These are phyloP conservation scores for Campylomormyrus tamandua DNA, from an alignment of 2,113 vertebrate genomes.

Conservation along the genomic window DNA sequence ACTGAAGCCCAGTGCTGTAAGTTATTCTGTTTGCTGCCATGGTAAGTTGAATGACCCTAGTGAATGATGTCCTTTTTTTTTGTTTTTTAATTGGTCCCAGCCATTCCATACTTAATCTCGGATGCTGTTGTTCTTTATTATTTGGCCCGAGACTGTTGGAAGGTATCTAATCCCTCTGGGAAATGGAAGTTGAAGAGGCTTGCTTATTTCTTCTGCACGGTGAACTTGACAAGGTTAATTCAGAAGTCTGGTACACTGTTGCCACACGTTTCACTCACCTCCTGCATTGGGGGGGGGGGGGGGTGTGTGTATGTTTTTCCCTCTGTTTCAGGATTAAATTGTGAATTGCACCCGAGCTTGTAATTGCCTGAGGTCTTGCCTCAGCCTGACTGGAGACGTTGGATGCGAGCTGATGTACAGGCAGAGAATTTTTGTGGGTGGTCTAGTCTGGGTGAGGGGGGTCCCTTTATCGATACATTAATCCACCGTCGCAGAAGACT, in stretches of 20 bases:
- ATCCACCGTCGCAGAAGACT: neutral
- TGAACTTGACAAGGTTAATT: slow-evolving; percentile 46
- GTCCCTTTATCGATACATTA: neutral
- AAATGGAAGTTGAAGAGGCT: slow-evolving; percentile 42
- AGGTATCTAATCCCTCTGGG: slow-evolving; percentile 38
- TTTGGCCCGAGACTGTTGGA: slow-evolving; percentile 30
- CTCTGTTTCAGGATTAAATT: slow-evolving; percentile 1
- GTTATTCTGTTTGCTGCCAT: slow-evolving; percentile 10
- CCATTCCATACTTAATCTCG: slow-evolving; percentile 30
- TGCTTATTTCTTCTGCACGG: slow-evolving; percentile 31
- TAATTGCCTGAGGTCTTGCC: neutral
- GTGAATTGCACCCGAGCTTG: slow-evolving; percentile 6
- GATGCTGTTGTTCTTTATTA: slow-evolving; percentile 33
- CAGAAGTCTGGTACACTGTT: slow-evolving; percentile 37
- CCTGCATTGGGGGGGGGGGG: neutral
- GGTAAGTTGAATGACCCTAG: slow-evolving; percentile 21
- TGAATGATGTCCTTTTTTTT: slow-evolving; percentile 15
- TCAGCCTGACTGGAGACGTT: neutral
- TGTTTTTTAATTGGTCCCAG: slow-evolving; percentile 24
- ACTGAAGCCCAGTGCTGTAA: neutral
- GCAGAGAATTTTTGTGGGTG: neutral
- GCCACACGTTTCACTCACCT: slow-evolving; percentile 1
- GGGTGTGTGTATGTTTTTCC: neutral
- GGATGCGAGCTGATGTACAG: neutral
- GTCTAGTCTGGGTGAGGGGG: neutral